A percentile compares a stretch with the other conserved stretches of the same genome.
phyloP scores from a whole-genome alignment of 2,113 vertebrate genomes.

The Paedocypris sp. region DNA sequence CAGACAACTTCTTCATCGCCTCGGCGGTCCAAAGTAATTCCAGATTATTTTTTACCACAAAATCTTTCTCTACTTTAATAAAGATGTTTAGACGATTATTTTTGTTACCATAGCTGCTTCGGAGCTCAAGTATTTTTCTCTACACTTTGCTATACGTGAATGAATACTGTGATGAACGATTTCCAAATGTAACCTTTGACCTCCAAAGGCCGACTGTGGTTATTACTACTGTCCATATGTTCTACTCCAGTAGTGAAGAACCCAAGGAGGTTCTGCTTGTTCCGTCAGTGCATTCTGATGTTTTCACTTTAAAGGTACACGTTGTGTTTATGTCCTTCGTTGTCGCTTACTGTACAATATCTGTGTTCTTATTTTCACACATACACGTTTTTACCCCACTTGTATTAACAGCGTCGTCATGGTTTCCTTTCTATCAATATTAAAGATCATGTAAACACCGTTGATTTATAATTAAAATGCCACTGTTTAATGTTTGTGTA shows the following conservation, averaged over 20 bases:
- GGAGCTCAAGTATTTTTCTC: slow-evolving; percentile 15
- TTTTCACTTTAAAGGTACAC: slow-evolving; percentile 28
- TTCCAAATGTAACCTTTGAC: slow-evolving; percentile 16
- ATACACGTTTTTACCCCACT: slow-evolving; percentile 29
- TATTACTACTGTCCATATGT: neutral
- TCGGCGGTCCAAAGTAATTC: slow-evolving; percentile 2
- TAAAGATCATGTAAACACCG: slow-evolving; percentile 43
- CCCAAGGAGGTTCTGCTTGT: neutral
- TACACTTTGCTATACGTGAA: slow-evolving; percentile 5
- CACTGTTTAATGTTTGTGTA: slow-evolving; percentile 29
- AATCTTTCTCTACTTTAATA: slow-evolving; percentile 6
- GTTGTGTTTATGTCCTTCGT: neutral
- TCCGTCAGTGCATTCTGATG: neutral
- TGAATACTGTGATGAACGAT: neutral
- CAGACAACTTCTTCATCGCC: neutral
- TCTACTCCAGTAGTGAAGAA: neutral
- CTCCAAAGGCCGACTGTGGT: neutral
- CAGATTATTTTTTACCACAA: neutral
- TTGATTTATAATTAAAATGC: slow-evolving; percentile 49
- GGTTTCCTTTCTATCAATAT: slow-evolving; percentile 35
- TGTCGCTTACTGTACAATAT: slow-evolving; percentile 29
- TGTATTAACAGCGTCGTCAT: slow-evolving; percentile 45
- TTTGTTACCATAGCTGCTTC: slow-evolving; percentile 21
- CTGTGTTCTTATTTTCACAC: slow-evolving; percentile 18
- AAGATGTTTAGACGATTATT: slow-evolving; percentile 17